These are phyloP conservation scores for Picathartes gymnocephalus DNA, from an alignment of 2,113 vertebrate species.

Conservation along the genomic window DNA sequence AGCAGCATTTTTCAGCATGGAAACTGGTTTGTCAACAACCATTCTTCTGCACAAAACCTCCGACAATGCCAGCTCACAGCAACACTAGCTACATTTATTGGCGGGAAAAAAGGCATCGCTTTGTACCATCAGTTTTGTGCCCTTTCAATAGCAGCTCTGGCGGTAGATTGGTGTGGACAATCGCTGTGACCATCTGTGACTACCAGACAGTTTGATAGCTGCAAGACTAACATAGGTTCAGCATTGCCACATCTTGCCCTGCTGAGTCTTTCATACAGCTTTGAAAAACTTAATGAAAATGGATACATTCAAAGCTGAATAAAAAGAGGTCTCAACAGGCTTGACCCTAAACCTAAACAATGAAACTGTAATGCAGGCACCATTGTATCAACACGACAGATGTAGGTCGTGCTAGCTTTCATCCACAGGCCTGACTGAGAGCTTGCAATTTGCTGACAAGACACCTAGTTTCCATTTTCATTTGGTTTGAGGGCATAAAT, in stretches of 20 bases:
- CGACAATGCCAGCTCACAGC: not conserved
- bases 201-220: not conserved
- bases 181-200: conserved; percentile 33
- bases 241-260: not conserved
- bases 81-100: conserved; percentile 40
- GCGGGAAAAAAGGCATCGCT: not conserved
- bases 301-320: conserved; percentile 55
- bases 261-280: conserved; percentile 46
- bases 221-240: conserved; percentile 1
- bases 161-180: not conserved
- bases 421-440: conserved; percentile 21
- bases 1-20: conserved; percentile 26
- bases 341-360: conserved; percentile 58
- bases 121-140: conserved; percentile 29
- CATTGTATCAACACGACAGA: conserved; percentile 31
- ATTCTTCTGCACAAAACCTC: conserved; percentile 44
- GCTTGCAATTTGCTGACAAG: conserved; percentile 10
- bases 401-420: conserved; percentile 42
- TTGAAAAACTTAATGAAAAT: conserved; percentile 62
- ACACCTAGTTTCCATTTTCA: not conserved
- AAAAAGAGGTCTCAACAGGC: conserved; percentile 48
- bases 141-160: conserved; percentile 36
- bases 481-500: not conserved
- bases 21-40: conserved; percentile 48
- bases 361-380: not conserved